Conservation (phyloP, 2,888 invertebrate species). For the Diogma glabrata region DNA sequence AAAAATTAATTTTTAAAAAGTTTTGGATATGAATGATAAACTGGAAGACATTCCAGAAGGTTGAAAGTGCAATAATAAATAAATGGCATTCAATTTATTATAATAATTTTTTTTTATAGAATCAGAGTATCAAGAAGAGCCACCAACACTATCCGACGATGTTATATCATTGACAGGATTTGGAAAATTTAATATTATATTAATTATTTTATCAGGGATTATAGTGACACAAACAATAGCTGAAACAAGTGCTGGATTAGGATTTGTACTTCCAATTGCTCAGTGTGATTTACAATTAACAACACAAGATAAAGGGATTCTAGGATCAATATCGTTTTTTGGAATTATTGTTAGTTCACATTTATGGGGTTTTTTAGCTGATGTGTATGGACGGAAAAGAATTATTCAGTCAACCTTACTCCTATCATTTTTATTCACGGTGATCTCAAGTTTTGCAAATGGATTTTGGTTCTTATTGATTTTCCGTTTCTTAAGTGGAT, state of each 20-base stretch:
- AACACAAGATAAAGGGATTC: conserved; percentile 32
- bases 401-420: conserved; percentile 38
- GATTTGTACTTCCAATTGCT: conserved; percentile 42
- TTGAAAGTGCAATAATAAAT: no score
- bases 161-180: conserved; percentile 30
- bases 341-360: conserved; percentile 42
- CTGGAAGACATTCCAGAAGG: no score
- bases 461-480: conserved; percentile 39
- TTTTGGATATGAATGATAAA: no score
- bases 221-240: conserved; percentile 38
- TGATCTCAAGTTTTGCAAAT: conserved; percentile 39
- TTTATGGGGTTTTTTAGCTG: conserved; percentile 45
- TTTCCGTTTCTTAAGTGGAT: conserved; percentile 40
- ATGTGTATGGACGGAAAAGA: conserved; percentile 39
- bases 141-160: background rate
- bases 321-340: conserved; percentile 34
- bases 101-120: no score
- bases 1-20: no score
- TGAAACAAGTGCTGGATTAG: conserved; percentile 38
- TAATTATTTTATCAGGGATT: conserved; percentile 39
- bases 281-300: conserved; percentile 35
- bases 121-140: no score
- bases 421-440: conserved; percentile 37
- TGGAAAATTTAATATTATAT: conserved; percentile 40
- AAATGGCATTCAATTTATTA: no score